Percentiles rank a stretch among this genome's conserved stretches.
These are phyloP conservation scores for Lerista edwardsae DNA, from an alignment of 2,797 vertebrate genomes.

Conservation along the genomic window DNA sequence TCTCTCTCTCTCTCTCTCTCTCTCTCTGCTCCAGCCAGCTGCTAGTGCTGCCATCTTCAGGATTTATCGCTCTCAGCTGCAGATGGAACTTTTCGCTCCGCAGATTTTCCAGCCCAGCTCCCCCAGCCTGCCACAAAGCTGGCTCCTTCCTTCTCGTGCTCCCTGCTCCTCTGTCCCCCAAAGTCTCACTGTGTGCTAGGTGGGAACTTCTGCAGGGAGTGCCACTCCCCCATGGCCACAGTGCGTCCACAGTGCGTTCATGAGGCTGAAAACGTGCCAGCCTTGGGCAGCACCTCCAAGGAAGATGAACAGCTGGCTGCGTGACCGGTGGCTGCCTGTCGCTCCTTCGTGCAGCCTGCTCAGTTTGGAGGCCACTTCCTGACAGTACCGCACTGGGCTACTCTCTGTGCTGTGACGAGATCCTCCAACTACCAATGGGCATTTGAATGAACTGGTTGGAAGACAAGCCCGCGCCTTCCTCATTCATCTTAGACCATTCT, in stretches of 20 bases:
- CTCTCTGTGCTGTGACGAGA: not conserved
- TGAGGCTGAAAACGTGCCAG: not conserved
- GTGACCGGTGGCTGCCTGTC: not conserved
- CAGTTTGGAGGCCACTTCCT: not conserved
- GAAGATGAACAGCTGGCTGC: not conserved
- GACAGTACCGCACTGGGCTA: not conserved
- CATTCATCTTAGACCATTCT: not conserved
- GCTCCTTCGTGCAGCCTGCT: not conserved
- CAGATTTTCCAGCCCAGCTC: not conserved
- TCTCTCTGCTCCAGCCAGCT: not conserved
- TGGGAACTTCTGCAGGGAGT: not conserved
- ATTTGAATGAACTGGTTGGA: not conserved
- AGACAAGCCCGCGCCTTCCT: not conserved
- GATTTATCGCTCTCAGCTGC: not conserved
- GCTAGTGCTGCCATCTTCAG: slow-evolving; percentile 46
- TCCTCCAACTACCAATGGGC: not conserved
- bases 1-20: too few relatives aligned
- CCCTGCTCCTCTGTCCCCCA: not conserved
- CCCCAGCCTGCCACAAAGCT: not conserved
- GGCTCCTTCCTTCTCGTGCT: not conserved
- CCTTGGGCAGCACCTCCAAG: not conserved
- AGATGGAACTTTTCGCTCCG: not conserved
- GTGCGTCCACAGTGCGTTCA: not conserved
- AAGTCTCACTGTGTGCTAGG: fast-evolving
- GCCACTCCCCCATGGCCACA: not conserved